A percentile compares a stretch with the other conserved stretches of the same genome.
phyloP scores from a whole-genome alignment of 2,797 vertebrate genomes.

The Sarcophilus harrisii region DNA sequence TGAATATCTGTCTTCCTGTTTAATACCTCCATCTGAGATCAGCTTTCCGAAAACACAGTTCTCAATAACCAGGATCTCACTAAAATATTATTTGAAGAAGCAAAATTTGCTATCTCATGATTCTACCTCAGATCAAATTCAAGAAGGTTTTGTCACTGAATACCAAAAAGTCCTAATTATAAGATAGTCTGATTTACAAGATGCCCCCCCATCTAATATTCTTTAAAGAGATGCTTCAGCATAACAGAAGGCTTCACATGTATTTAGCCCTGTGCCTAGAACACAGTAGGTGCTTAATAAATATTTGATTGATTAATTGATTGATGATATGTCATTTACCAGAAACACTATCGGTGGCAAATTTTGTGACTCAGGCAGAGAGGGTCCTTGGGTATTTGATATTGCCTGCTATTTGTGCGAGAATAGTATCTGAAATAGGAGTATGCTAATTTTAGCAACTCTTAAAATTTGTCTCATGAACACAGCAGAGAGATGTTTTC shows the following conservation, averaged over 20 bases:
- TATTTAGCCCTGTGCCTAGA: background rate
- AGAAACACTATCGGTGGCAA: background rate
- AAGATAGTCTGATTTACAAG: background rate
- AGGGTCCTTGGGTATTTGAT: background rate
- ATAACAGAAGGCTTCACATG: background rate
- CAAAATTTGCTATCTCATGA: background rate
- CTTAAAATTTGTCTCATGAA: constrained; percentile 5
- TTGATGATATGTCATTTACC: background rate
- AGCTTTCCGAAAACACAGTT: background rate
- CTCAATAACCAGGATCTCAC: background rate
- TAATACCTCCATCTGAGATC: background rate
- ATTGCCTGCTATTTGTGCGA: background rate
- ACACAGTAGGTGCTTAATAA: background rate
- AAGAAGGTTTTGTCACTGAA: background rate
- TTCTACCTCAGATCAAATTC: background rate
- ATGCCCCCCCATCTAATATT: background rate
- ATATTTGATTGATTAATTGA: background rate
- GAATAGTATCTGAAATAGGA: background rate
- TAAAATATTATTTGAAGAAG: background rate
- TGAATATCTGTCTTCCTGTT: background rate
- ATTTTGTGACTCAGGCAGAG: background rate
- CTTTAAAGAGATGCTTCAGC: background rate
- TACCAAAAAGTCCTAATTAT: background rate
- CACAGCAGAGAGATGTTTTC: background rate
- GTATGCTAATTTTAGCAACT: background rate